Conservation (phyloP, 2,888 invertebrate genomes). For the Noctua janthe region DNA sequence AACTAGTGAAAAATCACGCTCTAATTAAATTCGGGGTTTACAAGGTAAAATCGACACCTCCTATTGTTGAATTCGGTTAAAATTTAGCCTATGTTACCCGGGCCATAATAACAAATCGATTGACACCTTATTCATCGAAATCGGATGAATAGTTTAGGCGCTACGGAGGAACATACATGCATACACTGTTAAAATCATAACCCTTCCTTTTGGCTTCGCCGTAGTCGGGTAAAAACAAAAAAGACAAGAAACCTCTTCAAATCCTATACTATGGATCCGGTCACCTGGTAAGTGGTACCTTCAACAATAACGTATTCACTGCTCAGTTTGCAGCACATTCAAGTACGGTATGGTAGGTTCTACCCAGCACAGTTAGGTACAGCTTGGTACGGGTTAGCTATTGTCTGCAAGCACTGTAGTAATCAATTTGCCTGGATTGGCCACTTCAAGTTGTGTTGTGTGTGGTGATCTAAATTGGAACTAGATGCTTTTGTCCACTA, state of each 20-base stretch:
- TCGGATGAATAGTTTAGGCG: too few species aligned
- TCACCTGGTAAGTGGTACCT: not conserved
- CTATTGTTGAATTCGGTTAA: too few species aligned
- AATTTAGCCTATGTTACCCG: too few species aligned
- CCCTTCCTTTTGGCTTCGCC: too few species aligned
- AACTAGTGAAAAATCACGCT: too few species aligned
- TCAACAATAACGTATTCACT: slow-evolving; percentile 47
- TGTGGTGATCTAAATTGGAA: slow-evolving; percentile 4
- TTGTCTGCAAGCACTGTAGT: slow-evolving; percentile 47
- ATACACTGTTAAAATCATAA: too few species aligned
- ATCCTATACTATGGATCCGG: not conserved
- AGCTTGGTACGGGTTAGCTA: slow-evolving; percentile 11
- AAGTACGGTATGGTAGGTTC: not conserved
- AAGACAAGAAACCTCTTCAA: not conserved
- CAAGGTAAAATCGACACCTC: too few species aligned
- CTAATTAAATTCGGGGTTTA: too few species aligned
- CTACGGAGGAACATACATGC: not conserved
- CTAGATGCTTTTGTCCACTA: not conserved
- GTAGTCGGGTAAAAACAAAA: not conserved
- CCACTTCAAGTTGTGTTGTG: slow-evolving; percentile 16
- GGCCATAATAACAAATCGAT: too few species aligned
- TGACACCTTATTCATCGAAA: too few species aligned
- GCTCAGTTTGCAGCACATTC: slow-evolving; percentile 22
- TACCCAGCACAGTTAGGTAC: slow-evolving; percentile 1
- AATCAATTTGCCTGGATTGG: slow-evolving; percentile 53